Base-by-base conservation (phyloP, 2,888 invertebrate genomes). In the Morpho helenor region DNA sequence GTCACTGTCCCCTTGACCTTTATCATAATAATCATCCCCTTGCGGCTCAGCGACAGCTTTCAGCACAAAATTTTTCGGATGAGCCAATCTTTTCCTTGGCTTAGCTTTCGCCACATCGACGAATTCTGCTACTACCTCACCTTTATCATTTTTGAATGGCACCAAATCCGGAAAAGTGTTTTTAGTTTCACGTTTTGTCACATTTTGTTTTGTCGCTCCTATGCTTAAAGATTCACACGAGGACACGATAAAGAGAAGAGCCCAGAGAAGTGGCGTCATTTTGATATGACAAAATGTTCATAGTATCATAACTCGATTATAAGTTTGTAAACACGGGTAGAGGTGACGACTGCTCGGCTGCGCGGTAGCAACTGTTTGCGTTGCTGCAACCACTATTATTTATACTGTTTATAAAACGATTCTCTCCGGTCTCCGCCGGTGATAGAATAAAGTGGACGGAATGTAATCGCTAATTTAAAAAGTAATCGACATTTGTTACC, bases 391-490 rank as follows among this genome's bases (percentile, higher is more conserved):
- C 73, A 84, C 84, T 82, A 85, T 87, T 87, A 89, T 89, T 90
- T 89, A 90, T 90, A 90, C 86, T 88, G 87, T 88, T 87, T 85
- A 73, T 69, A 78, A 84, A 86, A 80, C 83, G 74, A 82, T 86
- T 82, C 77, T 77, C 74, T 75, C 69, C 75, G 80, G 74, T 75
- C 69, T 68, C 69, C 69, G 69, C 71, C 49, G 60, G 56, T 51
- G 75, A 67, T 66, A 79, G 80, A 76, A 74, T 79, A 62, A 59
- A 64, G 64, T 79, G 85, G 88, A 85, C 47, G 49, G 57, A 52
- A 48, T 57, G 58, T 58, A 58, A 58, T 58, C 53, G 45, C 41
- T 42, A 46, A 54, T 49, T 50, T 59, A 59, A 54, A 54, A 44
- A 43, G 46, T 54, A 54, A 54, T 49, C 55, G 47, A 55, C 50